A percentile compares a stretch with the other conserved stretches of the same genome.
phyloP scores from a whole-genome alignment of 2,797 vertebrate species.

The Malacoctenus gilli region DNA sequence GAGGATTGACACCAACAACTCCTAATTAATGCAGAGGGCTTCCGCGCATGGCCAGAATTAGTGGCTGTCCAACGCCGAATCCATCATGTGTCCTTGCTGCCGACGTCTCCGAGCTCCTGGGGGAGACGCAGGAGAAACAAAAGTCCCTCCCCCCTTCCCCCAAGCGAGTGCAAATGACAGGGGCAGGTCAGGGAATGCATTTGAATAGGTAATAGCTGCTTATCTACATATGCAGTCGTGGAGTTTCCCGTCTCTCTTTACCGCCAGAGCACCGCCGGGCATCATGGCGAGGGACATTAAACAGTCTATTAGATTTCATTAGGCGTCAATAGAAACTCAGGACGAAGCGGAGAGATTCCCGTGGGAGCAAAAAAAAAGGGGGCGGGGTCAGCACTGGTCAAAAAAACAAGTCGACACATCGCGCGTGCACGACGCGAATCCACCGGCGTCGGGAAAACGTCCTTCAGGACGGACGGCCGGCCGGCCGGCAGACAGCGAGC shows the following conservation, averaged over 20 bases:
- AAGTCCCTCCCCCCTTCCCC: conserved; percentile 29
- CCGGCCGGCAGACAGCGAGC: background rate
- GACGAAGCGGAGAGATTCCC: background rate
- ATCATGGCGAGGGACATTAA: too few relatives aligned
- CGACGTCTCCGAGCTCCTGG: background rate
- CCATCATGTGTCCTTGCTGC: conserved; percentile 39
- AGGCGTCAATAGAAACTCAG: conserved; percentile 14
- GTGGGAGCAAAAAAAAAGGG: background rate
- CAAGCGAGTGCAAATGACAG: conserved; percentile 53
- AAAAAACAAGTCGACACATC: background rate
- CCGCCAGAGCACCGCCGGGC: background rate
- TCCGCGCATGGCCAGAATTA: background rate
- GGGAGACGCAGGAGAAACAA: conserved; percentile 27
- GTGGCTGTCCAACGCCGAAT: conserved; percentile 13
- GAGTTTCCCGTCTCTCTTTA: background rate
- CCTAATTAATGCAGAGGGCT: conserved; percentile 19
- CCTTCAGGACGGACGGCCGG: too few relatives aligned
- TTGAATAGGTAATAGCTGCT: conserved; percentile 52
- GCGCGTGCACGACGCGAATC: background rate
- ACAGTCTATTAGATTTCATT: too few relatives aligned
- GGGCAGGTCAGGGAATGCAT: conserved; percentile 31
- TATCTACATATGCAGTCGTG: conserved; percentile 23
- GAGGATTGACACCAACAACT: conserved; percentile 1
- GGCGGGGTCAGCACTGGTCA: background rate
- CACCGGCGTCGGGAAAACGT: too few relatives aligned